These are phyloP conservation scores for Ochropleura plecta DNA, from an alignment of 2,888 invertebrate genomes.

Conservation along the genomic window DNA sequence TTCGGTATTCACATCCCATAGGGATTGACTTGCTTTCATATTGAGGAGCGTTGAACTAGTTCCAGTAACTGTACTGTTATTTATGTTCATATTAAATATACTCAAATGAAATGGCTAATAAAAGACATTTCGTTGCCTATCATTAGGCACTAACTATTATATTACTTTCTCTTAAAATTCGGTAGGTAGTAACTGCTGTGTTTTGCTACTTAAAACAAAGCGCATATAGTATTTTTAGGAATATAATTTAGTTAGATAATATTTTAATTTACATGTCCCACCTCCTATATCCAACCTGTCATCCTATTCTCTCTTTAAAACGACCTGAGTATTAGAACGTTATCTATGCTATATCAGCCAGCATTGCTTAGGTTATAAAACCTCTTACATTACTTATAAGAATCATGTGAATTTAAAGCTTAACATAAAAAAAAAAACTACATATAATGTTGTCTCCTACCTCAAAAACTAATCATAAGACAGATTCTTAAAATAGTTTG, in stretches of 20 bases:
- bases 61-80: not conserved
- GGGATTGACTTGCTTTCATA: conserved; percentile 40
- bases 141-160: not conserved
- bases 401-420: conserved; percentile 7
- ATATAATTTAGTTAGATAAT: too few species aligned
- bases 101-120: not conserved
- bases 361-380: too few species aligned
- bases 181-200: too few species aligned
- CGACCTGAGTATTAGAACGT: too few species aligned
- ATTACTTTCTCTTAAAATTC: conserved; percentile 27
- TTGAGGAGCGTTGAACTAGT: conserved; percentile 5
- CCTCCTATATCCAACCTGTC: too few species aligned
- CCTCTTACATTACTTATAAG: too few species aligned
- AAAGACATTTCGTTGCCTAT: not conserved
- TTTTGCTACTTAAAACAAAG: too few species aligned
- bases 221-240: too few species aligned
- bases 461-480: not conserved
- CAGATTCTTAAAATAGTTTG: not conserved
- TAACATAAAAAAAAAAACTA: not conserved
- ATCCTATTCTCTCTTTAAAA: too few species aligned
- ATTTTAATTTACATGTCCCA: too few species aligned
- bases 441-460: not conserved
- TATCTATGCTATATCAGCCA: too few species aligned
- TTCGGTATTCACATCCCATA: conserved; percentile 19
- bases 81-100: not conserved